Evolutionary conservation across 1,140 invertebrate genomes (phyloP).

Genomic region (Penaeus chinensis): DNA sequence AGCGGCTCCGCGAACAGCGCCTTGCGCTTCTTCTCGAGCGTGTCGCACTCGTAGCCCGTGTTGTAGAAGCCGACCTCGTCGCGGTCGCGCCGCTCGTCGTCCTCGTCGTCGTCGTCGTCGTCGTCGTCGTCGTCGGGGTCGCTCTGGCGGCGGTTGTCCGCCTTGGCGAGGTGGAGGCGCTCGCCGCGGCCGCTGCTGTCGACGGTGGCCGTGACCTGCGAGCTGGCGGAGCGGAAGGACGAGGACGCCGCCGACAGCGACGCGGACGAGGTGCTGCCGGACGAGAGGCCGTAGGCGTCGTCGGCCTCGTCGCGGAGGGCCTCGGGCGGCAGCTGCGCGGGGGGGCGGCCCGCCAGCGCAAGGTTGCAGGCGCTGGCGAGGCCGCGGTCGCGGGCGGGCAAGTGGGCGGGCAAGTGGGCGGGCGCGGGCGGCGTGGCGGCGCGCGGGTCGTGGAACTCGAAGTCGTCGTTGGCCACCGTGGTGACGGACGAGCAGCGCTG

Average conservation of each 20-base stretch:
- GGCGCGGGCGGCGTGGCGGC: constrained; percentile 47
- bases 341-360: constrained; percentile 23
- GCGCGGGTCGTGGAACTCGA: constrained; percentile 72
- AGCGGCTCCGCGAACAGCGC: constrained; percentile 30
- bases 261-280: constrained; percentile 45
- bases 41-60: constrained; percentile 54
- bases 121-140: background rate
- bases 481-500: constrained; percentile 71
- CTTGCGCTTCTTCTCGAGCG: constrained; percentile 46
- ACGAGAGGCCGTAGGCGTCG: constrained; percentile 50
- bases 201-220: constrained; percentile 49
- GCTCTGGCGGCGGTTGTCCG: background rate
- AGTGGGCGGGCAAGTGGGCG: constrained; percentile 18
- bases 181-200: constrained; percentile 9
- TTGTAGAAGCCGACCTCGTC: constrained; percentile 48
- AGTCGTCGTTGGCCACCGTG: constrained; percentile 77
- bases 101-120: background rate
- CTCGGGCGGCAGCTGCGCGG: constrained; percentile 33
- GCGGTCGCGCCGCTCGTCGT: constrained; percentile 4
- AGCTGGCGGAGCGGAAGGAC: constrained; percentile 52
- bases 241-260: constrained; percentile 42
- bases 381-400: background rate
- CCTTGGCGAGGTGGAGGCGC: background rate
- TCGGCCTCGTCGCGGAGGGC: constrained; percentile 36
- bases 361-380: constrained; percentile 41